Conservation (phyloP, 2,888 invertebrate species). For the Silvanus unidentatus region DNA sequence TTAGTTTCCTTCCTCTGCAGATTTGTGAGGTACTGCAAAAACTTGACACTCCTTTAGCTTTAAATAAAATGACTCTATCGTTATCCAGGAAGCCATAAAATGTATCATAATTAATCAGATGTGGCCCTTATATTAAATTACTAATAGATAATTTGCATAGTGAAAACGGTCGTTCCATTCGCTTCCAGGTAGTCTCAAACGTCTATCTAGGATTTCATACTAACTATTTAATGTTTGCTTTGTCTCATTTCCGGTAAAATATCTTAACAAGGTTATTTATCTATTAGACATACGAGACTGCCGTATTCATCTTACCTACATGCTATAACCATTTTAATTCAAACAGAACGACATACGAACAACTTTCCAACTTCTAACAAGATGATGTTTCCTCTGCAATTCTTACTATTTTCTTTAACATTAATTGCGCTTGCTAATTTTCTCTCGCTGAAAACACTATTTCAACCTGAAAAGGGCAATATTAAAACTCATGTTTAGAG, state of each 20-base stretch:
- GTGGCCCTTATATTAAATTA: slow-evolving; percentile 22
- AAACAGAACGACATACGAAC: slow-evolving; percentile 3
- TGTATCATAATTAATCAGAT: slow-evolving; percentile 27
- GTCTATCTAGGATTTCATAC: slow-evolving; percentile 1
- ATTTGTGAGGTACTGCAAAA: slow-evolving; percentile 25
- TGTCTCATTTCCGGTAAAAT: slow-evolving; percentile 5
- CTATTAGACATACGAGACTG: slow-evolving; percentile 4
- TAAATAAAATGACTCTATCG: slow-evolving; percentile 21
- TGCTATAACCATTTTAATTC: slow-evolving; percentile 1
- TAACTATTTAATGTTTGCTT: neutral
- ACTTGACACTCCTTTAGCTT: slow-evolving; percentile 19
- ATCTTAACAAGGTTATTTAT: slow-evolving; percentile 5
- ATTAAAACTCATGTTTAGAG: too few species aligned
- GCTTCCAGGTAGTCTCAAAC: slow-evolving; percentile 1
- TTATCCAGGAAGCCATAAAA: slow-evolving; percentile 27
- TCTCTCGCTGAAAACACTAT: too few species aligned
- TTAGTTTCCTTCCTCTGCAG: slow-evolving; percentile 19
- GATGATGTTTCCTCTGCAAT: neutral
- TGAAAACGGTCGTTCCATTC: slow-evolving; percentile 4
- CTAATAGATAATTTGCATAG: slow-evolving; percentile 21
- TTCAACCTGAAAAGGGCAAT: too few species aligned
- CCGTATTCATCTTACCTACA: slow-evolving; percentile 6
- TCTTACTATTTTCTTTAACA: too few species aligned
- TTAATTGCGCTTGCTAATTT: too few species aligned
- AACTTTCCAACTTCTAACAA: neutral